Evolutionary conservation across 2,797 vertebrate species (phyloP), one percentile per base, ranked within the genome.

Genomic region (Eremophila alpestris): DNA sequence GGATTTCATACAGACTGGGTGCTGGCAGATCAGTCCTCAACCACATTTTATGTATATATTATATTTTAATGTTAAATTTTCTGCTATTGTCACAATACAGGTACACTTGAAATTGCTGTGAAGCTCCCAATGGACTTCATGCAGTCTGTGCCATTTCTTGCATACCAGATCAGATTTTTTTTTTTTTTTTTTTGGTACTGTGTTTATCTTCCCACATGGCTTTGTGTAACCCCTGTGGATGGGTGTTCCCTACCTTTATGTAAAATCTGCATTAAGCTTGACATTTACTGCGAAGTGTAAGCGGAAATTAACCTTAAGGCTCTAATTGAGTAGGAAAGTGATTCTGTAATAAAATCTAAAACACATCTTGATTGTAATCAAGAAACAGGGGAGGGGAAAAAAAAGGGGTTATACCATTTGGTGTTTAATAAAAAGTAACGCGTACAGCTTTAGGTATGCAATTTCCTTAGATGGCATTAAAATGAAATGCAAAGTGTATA

Each of bases 401-500:
- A 55, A 88, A 90, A 38, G 32, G 88, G 40, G 40, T 60, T 1
- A 87, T 89, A 89, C 41, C 17, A 64, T 83, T 83, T 68, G 34
- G 30, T 89, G 75, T 82, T 91, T 97, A 95, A 95, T 96, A 93
- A 94, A 94, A 97, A 93, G 69, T 85, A 92, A 55, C 85, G 70
- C 7, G 8, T 78, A 60, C 43, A 91, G 58, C 51, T 96, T 71
- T 91, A 86, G 62, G 62, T 94, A 96, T 86, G 78, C 93, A 94
- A 97, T 97, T 97, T 97, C 89, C 85, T 96, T 82, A 62, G 67
- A 43, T 78, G 56, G 40, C 71, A 95, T 94, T 96, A 95, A 96
- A 97, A 97, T 83, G 56, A 97, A 97, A 97, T 97, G 83, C 58
- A 94, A 97, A 95, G 30, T 38, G 77, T 89, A 93, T 93, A 92